Evolutionary conservation across 2,113 vertebrate species (phyloP).

Genomic region (Hipposideros armiger): DNA sequence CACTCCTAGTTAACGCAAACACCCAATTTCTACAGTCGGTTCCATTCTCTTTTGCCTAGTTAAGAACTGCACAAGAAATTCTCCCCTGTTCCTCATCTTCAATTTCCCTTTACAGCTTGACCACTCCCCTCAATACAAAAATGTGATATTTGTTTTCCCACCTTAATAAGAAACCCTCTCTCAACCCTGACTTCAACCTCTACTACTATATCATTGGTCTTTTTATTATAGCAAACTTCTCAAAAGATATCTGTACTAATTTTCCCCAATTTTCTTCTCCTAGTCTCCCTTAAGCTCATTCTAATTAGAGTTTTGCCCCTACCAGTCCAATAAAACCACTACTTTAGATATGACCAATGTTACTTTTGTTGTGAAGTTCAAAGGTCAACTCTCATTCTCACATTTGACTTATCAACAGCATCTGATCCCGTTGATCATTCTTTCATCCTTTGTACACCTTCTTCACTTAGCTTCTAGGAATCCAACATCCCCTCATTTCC

Average conservation of each 20-base stretch:
- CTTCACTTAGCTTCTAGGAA: background rate
- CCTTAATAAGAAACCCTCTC: background rate
- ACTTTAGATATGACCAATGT: background rate
- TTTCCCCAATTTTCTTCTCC: background rate
- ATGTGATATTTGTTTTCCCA: background rate
- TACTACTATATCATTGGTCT: background rate
- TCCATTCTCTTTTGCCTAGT: background rate
- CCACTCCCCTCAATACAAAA: background rate
- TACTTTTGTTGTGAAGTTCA: background rate
- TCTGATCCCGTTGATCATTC: background rate
- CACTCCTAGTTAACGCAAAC: background rate
- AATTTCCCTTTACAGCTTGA: background rate
- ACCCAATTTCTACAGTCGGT: background rate
- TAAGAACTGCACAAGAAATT: background rate
- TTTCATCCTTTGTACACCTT: background rate
- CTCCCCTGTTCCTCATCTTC: background rate
- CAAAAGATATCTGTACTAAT: background rate
- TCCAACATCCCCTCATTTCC: background rate
- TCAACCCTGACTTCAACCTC: background rate
- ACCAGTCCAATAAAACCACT: background rate
- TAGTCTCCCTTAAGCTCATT: background rate
- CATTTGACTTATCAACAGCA: background rate
- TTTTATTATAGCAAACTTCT: background rate
- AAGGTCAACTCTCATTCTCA: background rate
- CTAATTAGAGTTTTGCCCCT: background rate